Evolutionary conservation across 2,888 invertebrate species (phyloP).

Genomic region (Cheilosia grossa): DNA sequence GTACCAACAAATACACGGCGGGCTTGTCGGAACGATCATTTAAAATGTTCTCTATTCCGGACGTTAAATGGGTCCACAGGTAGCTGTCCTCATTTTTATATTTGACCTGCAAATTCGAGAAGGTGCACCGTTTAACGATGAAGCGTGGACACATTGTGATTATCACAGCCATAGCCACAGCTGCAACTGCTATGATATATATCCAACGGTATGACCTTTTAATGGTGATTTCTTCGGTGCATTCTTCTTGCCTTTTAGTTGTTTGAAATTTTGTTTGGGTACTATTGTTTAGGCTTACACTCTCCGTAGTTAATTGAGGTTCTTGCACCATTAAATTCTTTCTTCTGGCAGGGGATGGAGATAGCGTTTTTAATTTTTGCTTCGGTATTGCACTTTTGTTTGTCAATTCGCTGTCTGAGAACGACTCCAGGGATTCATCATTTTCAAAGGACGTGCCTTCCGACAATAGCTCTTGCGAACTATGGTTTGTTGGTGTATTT

Average conservation of each 20-base stretch:
- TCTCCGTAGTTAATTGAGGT: too few species aligned
- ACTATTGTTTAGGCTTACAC: background rate
- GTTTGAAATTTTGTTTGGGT: background rate
- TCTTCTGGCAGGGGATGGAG: background rate
- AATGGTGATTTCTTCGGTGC: too few species aligned
- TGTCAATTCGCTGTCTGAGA: background rate
- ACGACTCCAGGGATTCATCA: background rate
- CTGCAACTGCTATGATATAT: background rate
- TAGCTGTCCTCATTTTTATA: slow-evolving; percentile 75
- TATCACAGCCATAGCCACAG: background rate
- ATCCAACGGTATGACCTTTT: background rate
- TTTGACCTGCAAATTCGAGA: slow-evolving; percentile 62
- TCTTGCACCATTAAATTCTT: too few species aligned
- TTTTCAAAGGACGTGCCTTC: background rate
- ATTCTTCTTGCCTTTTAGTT: background rate
- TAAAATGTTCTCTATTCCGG: slow-evolving; percentile 77
- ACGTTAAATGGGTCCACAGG: slow-evolving; percentile 77
- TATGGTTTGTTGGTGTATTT: background rate
- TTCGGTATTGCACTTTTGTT: background rate
- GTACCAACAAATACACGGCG: slow-evolving; percentile 79
- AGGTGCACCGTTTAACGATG: slow-evolving; percentile 78
- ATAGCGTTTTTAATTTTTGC: background rate
- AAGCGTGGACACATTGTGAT: background rate
- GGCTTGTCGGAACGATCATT: slow-evolving; percentile 77
- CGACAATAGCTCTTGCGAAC: background rate